Conservation (phyloP, 2,888 invertebrate genomes). For the Mimumesa dahlbomi region DNA sequence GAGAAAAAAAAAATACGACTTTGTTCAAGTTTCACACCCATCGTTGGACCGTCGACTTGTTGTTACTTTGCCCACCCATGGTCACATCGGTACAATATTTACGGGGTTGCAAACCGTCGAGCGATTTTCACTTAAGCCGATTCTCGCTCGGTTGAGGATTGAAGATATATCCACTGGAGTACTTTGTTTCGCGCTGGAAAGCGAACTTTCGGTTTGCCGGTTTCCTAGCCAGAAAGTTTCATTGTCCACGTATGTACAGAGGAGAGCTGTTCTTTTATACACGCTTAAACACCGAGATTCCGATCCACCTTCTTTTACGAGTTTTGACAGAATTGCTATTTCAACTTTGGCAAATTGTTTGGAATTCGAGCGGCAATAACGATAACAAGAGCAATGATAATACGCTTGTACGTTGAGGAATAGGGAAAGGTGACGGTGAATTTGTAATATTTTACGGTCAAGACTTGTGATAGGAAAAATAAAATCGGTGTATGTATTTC, state of each 20-base stretch:
- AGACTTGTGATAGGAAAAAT: too few relatives aligned
- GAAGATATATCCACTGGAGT: conserved; percentile 49
- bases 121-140: conserved; percentile 62
- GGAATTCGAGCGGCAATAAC: background rate
- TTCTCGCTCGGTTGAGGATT: conserved; percentile 57
- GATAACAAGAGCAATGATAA: too few relatives aligned
- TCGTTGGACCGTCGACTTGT: conserved; percentile 32
- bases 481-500: too few relatives aligned
- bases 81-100: conserved; percentile 70
- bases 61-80: conserved; percentile 55
- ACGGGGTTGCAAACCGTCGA: conserved; percentile 65
- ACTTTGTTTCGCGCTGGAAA: conserved; percentile 44
- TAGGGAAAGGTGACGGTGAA: too few relatives aligned
- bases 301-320: too few relatives aligned
- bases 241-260: conserved; percentile 15
- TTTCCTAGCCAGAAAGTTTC: conserved; percentile 22
- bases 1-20: too few relatives aligned
- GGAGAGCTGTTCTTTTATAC: background rate
- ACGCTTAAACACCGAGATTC: background rate
- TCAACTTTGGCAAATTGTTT: background rate
- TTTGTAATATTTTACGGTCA: too few relatives aligned
- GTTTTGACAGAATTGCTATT: too few relatives aligned
- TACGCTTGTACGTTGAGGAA: too few relatives aligned
- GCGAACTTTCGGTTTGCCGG: conserved; percentile 16
- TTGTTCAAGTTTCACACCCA: conserved; percentile 23